A percentile compares a stretch with the other conserved stretches of the same genome.
Evolutionary conservation across 2,888 invertebrate species (phyloP).

Genomic region (Lasioglossum vierecki): DNA sequence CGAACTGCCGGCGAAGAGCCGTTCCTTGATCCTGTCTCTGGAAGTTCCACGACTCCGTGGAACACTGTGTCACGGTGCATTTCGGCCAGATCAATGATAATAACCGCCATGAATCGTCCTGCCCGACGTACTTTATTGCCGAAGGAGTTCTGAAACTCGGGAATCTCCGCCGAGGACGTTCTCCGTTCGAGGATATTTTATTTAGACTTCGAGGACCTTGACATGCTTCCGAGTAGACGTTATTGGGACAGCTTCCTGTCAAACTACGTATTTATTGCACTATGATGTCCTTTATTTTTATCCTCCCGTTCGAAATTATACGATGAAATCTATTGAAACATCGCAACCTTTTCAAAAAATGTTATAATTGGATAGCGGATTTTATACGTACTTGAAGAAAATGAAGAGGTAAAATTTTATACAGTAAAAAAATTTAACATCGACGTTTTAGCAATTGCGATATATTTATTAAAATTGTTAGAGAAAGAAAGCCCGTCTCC

Average conservation of each 20-base stretch:
- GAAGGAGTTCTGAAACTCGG: conserved; percentile 20
- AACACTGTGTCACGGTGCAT: conserved; percentile 27
- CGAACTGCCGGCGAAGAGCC: conserved; percentile 6
- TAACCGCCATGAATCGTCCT: conserved; percentile 40
- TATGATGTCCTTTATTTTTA: neutral
- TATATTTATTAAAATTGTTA: no score
- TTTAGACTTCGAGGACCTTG: conserved; percentile 6
- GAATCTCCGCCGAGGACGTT: neutral
- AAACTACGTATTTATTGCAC: neutral
- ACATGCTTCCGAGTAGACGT: neutral
- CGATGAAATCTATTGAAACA: no score
- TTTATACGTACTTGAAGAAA: no score
- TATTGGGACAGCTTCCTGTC: neutral
- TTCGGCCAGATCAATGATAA: conserved; percentile 46
- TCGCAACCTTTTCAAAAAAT: no score
- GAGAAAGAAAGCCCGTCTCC: no score
- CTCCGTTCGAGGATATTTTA: neutral
- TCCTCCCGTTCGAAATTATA: neutral
- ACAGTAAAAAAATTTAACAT: no score
- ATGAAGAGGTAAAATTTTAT: no score
- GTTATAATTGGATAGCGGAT: no score
- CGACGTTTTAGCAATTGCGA: no score
- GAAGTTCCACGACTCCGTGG: conserved; percentile 28
- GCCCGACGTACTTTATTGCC: conserved; percentile 31
- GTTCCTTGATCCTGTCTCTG: conserved; percentile 35